Conservation (phyloP, 2,888 invertebrate genomes). For the Caenorhabditis sp. region DNA sequence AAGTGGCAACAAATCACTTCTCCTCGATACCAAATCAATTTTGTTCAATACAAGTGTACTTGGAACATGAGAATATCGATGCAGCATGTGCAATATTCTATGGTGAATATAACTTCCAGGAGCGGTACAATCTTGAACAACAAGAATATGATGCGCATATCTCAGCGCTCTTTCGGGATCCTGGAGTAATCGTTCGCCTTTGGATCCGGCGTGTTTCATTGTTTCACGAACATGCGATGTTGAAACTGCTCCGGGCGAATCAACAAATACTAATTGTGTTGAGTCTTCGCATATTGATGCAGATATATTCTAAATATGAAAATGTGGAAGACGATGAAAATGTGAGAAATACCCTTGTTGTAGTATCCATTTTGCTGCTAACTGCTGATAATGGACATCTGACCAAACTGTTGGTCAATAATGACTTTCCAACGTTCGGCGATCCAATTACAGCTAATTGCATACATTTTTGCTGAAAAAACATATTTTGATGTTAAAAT, state of each 20-base stretch:
- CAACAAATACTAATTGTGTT: constrained; percentile 86
- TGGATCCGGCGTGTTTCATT: constrained; percentile 34
- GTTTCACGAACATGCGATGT: constrained; percentile 61
- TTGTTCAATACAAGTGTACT: constrained; percentile 87
- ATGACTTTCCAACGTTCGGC: constrained; percentile 95
- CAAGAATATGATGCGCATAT: constrained; percentile 65
- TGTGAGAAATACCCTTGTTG: constrained; percentile 53
- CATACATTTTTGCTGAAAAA: constrained; percentile 23
- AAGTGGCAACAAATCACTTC: constrained; percentile 80
- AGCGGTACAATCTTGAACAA: constrained; percentile 67
- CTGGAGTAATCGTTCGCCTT: constrained; percentile 50
- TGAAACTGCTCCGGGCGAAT: constrained; percentile 87
- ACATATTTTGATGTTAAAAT: not conserved
- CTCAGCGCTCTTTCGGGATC: constrained; percentile 66
- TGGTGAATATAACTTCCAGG: constrained; percentile 68
- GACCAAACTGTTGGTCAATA: constrained; percentile 86
- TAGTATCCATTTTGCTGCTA: constrained; percentile 84
- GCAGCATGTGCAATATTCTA: constrained; percentile 65
- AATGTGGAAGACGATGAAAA: constrained; percentile 1
- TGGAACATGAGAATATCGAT: constrained; percentile 68
- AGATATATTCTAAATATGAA: constrained; percentile 52
- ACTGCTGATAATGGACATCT: constrained; percentile 85
- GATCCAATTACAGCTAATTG: constrained; percentile 84
- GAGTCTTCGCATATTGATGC: constrained; percentile 70
- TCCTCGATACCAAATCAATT: constrained; percentile 76